These are phyloP conservation scores for Synaphobranchus kaupii DNA, from an alignment of 2,797 vertebrate species.

Conservation along the genomic window DNA sequence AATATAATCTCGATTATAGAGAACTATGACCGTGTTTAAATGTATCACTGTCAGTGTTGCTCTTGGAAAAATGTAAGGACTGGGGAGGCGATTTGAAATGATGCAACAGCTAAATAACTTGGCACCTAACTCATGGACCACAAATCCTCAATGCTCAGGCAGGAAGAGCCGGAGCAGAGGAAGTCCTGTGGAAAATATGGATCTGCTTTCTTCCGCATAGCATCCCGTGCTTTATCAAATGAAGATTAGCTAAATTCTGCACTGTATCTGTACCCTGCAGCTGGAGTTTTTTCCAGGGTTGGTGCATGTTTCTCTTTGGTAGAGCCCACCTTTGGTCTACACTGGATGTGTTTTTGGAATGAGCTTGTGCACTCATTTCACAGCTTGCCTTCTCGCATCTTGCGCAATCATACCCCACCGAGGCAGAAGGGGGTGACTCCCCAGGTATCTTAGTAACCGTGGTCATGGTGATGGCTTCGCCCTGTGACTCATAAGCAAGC, in stretches of 20 bases:
- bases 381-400: not conserved
- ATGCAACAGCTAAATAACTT: not conserved
- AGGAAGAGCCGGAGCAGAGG: constrained; percentile 16
- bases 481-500: constrained; percentile 31
- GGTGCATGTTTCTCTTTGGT: not conserved
- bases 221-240: not conserved
- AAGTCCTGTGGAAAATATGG: constrained; percentile 29
- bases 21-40: not conserved
- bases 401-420: constrained; percentile 23
- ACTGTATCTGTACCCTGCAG: not conserved
- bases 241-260: not conserved
- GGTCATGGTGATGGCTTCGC: constrained; percentile 1
- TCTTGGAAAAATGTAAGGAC: constrained; percentile 7
- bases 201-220: not conserved
- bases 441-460: constrained; percentile 37
- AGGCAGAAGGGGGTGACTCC: constrained; percentile 27
- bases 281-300: not conserved
- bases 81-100: constrained; percentile 13
- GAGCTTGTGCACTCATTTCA: not conserved
- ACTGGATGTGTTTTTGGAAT: not conserved
- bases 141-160: not conserved
- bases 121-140: not conserved
- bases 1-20: no score
- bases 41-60: constrained; percentile 2
- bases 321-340: not conserved